phyloP scores from a whole-genome alignment of 2,888 invertebrate genomes.

The Drosophila mimetica region DNA sequence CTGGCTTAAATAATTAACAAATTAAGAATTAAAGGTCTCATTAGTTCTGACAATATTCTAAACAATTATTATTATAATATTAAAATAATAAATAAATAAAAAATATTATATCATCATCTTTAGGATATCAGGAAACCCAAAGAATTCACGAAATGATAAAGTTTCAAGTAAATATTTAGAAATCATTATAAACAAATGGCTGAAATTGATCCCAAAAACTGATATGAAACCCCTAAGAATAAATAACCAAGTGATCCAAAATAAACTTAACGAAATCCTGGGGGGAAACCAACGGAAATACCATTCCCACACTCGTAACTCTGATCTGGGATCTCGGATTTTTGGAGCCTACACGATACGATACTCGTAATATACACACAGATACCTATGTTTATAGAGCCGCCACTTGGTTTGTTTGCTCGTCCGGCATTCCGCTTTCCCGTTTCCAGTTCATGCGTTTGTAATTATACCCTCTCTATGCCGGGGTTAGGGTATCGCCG shows the following conservation, averaged over 20 bases:
- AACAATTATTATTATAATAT: too few relatives aligned
- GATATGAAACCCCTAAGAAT: too few relatives aligned
- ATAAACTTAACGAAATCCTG: neutral
- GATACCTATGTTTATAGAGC: neutral
- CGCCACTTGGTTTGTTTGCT: slow-evolving; percentile 6
- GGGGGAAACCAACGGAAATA: neutral
- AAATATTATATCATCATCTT: too few relatives aligned
- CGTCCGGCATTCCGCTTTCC: slow-evolving; percentile 8
- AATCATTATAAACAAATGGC: too few relatives aligned
- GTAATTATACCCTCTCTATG: slow-evolving; percentile 38
- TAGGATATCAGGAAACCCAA: too few relatives aligned
- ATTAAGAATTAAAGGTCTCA: neutral
- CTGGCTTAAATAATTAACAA: neutral
- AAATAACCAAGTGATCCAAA: too few relatives aligned
- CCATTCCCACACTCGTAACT: neutral
- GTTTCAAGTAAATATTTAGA: too few relatives aligned
- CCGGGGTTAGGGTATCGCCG: slow-evolving; percentile 12
- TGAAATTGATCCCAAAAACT: too few relatives aligned
- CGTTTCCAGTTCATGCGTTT: slow-evolving; percentile 20
- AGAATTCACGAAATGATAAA: too few relatives aligned
- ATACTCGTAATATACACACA: neutral
- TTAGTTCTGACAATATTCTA: neutral
- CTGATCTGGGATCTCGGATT: too few relatives aligned
- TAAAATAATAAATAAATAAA: too few relatives aligned
- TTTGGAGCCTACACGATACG: too few relatives aligned